A percentile compares a stretch with the other conserved stretches of the same genome.
These are phyloP conservation scores for Poeciliopsis gracilis DNA, from an alignment of 2,797 vertebrate genomes.

Conservation along the genomic window DNA sequence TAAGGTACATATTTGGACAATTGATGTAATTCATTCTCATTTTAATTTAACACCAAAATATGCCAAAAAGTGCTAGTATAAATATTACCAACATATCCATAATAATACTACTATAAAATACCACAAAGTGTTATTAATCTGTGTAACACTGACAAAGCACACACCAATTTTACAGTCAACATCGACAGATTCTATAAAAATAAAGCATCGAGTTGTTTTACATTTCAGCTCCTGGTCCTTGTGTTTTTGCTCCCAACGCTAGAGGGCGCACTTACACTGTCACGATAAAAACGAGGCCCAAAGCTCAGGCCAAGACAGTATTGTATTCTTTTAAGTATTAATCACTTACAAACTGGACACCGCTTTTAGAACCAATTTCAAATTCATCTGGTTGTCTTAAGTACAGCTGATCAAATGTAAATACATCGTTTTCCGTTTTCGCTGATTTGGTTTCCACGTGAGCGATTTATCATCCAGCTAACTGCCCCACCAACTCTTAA, in stretches of 20 bases:
- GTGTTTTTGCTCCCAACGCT: not conserved
- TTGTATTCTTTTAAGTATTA: not conserved
- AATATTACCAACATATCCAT: not conserved
- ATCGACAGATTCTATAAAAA: not conserved
- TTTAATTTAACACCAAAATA: not conserved
- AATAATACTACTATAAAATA: not conserved
- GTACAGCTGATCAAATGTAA: fast-evolving
- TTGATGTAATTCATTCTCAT: not conserved
- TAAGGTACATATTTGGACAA: not conserved
- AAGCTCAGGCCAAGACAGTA: not conserved
- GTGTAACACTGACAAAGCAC: not conserved
- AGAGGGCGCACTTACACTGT: slow-evolving; percentile 43
- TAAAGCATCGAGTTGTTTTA: not conserved
- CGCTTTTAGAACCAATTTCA: not conserved
- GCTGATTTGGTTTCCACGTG: slow-evolving; percentile 50
- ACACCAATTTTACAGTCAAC: not conserved
- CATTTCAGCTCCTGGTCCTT: not conserved
- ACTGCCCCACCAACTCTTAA: not conserved
- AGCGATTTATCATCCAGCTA: slow-evolving; percentile 25
- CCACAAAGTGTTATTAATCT: not conserved
- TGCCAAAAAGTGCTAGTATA: not conserved
- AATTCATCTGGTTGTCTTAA: fast-evolving
- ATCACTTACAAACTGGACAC: not conserved
- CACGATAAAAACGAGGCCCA: slow-evolving; percentile 13
- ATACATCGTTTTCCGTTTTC: not conserved